Base-by-base conservation (phyloP, 2,797 vertebrate species). In the Lithobates pipiens region DNA sequence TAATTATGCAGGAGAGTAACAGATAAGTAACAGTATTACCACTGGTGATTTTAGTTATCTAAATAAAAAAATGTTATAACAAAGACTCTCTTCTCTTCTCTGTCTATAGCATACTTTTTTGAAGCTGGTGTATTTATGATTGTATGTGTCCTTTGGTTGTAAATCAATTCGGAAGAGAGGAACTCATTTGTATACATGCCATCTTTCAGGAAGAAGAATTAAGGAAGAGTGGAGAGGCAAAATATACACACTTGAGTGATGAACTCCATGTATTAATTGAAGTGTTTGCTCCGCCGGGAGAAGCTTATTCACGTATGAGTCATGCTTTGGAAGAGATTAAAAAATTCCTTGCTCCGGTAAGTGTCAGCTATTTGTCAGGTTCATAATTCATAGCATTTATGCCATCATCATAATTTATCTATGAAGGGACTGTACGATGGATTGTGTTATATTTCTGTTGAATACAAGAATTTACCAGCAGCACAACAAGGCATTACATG, bases 221-320 rank as follows among this genome's bases (percentile, higher is more conserved):
- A 89, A 95, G 98, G 89, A 99, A 98, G 93, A 98, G 98, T 7
- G 97, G 97, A 57, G 98, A 99, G 93, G 96, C 97, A 89, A 99
- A 99, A 92, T 99, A 98, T 0, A 95, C 95, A 27, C 98, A 99
- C 93, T 95, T 99, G 95, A 98, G 95, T 92, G 97, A 99, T 36
- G 98, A 99, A 91, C 97, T 99, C 87, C 98, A 99, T 0, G 98
- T 99, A 91, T 95, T 99, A 95, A 99, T 99, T 94, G 98, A 99
- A 96, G 98, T 99, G 89, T 99, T 99, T 89, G 98, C 98, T 91
- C 98, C 98, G 87, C 98, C 98, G 77, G 98, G 98, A 89, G 98
- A 99, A 91, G 98, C 98, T 2, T 99, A 99, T 95, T 99, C 97
- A 93, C 97, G 98, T 46, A 99, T 99, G 98, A 99, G 98, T 94